A percentile compares a stretch with the other conserved stretches of the same genome.
Evolutionary conservation across 2,888 invertebrate species (phyloP).

Genomic region (Linnaemya vulpina): DNA sequence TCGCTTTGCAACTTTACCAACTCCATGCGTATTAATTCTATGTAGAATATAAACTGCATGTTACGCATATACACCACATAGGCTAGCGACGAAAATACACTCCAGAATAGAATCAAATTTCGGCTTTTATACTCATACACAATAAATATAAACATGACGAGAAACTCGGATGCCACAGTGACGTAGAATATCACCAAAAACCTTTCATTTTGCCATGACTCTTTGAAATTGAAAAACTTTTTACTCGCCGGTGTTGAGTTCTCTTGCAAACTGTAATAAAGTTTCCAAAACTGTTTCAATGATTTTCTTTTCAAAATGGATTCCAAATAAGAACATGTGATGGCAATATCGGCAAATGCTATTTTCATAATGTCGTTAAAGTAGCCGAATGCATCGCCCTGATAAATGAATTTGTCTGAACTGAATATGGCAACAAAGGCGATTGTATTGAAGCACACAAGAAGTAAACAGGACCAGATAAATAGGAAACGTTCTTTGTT

Average conservation of each 20-base stretch:
- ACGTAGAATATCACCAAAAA: conserved; percentile 74
- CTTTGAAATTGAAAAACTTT: conserved; percentile 33
- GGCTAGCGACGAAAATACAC: conserved; percentile 75
- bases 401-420: conserved; percentile 73
- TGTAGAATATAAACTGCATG: conserved; percentile 77
- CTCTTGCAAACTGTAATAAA: conserved; percentile 43
- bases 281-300: conserved; percentile 75
- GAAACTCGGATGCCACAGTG: conserved; percentile 58
- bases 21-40: conserved; percentile 77
- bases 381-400: conserved; percentile 74
- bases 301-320: conserved; percentile 69
- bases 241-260: background rate
- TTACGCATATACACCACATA: conserved; percentile 74
- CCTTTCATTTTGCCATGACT: conserved; percentile 71
- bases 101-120: conserved; percentile 76
- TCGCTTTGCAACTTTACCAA: conserved; percentile 75
- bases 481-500: conserved; percentile 51
- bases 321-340: conserved; percentile 75
- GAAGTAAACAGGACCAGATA: conserved; percentile 73
- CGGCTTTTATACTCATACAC: conserved; percentile 16
- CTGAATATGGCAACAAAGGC: conserved; percentile 56
- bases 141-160: conserved; percentile 48
- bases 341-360: conserved; percentile 72
- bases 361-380: conserved; percentile 77
- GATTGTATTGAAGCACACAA: conserved; percentile 66